Percentiles rank a stretch among this genome's conserved stretches.
These are phyloP conservation scores for Caranx ignobilis DNA, from an alignment of 2,113 vertebrate genomes.

Conservation along the genomic window DNA sequence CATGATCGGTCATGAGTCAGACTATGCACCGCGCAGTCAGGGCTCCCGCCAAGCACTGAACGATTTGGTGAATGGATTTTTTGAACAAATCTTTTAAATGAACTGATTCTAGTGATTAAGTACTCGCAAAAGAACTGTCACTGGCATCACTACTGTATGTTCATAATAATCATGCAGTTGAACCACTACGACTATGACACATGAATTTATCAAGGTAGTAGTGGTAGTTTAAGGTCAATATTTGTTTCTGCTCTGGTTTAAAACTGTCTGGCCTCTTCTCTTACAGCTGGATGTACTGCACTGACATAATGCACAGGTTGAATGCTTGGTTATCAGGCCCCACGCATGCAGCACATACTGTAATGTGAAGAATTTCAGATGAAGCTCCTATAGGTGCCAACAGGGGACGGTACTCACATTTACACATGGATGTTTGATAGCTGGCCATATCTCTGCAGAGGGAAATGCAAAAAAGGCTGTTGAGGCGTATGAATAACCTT, in stretches of 20 bases:
- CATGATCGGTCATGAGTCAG: too few relatives aligned
- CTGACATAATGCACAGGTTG: not conserved
- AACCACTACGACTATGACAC: too few relatives aligned
- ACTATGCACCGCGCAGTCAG: too few relatives aligned
- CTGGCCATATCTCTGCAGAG: not conserved
- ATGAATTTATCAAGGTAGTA: not conserved
- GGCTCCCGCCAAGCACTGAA: too few relatives aligned
- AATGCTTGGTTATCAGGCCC: not conserved
- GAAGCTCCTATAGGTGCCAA: not conserved
- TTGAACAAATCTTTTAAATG: too few relatives aligned
- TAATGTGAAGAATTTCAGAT: not conserved
- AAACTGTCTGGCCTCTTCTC: not conserved
- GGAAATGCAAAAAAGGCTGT: conserved; percentile 3
- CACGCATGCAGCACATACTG: not conserved
- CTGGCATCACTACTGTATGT: too few relatives aligned
- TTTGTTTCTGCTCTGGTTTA: not conserved
- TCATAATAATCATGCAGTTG: too few relatives aligned
- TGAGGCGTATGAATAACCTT: conserved; percentile 17
- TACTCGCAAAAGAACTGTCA: too few relatives aligned
- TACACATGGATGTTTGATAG: conserved; percentile 30
- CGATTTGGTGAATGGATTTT: too few relatives aligned
- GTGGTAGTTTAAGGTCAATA: not conserved
- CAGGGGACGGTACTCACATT: conserved; percentile 9
- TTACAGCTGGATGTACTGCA: not conserved
- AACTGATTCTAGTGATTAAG: too few relatives aligned